These are phyloP conservation scores for Anhinga rufa DNA, from an alignment of 2,113 vertebrate genomes.

Conservation along the genomic window DNA sequence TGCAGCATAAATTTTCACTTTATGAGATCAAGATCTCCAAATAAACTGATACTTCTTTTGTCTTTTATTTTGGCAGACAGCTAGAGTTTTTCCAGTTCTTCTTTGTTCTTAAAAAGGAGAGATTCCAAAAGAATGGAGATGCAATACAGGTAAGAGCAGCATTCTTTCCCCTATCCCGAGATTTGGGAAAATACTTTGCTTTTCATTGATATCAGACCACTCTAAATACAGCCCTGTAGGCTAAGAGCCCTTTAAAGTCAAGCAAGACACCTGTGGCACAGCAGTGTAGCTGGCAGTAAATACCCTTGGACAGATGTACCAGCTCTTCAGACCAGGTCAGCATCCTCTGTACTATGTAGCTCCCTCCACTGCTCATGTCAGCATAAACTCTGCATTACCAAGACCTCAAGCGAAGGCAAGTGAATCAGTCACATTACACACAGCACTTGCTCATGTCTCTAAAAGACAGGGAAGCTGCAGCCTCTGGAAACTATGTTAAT, in stretches of 20 bases:
- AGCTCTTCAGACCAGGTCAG: background rate
- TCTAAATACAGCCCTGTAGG: background rate
- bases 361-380: background rate
- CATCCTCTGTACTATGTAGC: background rate
- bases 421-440: rapidly evolving
- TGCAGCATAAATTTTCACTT: background rate
- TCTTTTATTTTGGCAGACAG: background rate
- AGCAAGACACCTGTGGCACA: background rate
- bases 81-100: background rate
- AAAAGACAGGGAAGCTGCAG: background rate
- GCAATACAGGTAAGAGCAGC: background rate
- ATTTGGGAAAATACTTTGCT: background rate
- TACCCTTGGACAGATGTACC: background rate
- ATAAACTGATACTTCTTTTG: background rate
- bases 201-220: background rate
- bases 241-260: background rate
- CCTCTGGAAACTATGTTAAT: background rate
- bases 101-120: background rate
- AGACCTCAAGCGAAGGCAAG: background rate
- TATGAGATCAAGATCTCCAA: background rate
- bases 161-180: background rate
- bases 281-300: background rate
- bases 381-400: background rate
- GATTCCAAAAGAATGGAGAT: background rate
- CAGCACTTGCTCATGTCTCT: background rate